Percentiles rank a stretch among this genome's conserved stretches.
Evolutionary conservation across 2,113 vertebrate genomes (phyloP).

Genomic region (Lynx canadensis): DNA sequence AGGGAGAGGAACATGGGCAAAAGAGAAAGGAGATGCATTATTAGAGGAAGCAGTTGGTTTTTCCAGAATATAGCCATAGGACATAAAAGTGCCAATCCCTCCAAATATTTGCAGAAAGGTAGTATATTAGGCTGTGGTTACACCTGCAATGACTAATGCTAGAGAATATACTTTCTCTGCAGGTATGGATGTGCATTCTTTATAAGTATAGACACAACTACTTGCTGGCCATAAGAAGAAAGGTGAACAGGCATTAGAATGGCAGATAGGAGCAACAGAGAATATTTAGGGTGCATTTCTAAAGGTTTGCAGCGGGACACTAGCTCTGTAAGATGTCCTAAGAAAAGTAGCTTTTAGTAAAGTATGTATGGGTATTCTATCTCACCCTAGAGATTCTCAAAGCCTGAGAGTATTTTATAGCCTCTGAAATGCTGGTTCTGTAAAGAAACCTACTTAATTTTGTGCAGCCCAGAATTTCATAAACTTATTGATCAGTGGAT

Average conservation of each 20-base stretch:
- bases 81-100: not conserved
- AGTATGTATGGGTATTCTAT: not conserved
- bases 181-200: not conserved
- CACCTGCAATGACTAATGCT: not conserved
- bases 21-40: constrained; percentile 43
- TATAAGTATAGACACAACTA: not conserved
- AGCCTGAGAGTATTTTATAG: not conserved
- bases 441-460: not conserved
- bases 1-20: constrained; percentile 78
- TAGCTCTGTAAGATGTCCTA: not conserved
- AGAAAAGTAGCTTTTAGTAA: constrained; percentile 8
- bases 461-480: not conserved
- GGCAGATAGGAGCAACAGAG: not conserved
- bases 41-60: not conserved
- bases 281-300: not conserved
- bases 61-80: not conserved
- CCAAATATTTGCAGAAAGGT: not conserved
- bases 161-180: not conserved
- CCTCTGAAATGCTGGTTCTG: not conserved
- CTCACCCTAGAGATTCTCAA: not conserved
- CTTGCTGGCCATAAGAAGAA: not conserved
- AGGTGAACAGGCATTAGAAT: not conserved
- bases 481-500: not conserved
- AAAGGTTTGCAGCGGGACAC: not conserved
- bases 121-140: not conserved